Evolutionary conservation across 2,113 vertebrate species (phyloP), one percentile per base, ranked within the genome.

Genomic region (Pterocles burchelli): DNA sequence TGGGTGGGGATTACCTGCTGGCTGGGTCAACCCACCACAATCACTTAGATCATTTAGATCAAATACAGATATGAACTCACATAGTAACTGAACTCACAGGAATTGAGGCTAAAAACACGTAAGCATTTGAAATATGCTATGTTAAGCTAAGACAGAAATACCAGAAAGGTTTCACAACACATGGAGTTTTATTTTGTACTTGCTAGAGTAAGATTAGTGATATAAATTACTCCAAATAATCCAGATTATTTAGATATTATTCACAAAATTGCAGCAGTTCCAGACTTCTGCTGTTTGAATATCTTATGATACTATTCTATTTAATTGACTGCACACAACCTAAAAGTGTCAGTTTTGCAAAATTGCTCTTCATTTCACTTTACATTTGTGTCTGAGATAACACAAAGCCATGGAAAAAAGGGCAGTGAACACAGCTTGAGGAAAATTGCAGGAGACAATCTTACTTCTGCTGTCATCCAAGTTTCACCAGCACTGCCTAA

Each of bases 201-300:
- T 88, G 24, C 28, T 79, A 54, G 34, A 48, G 77, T 74, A 91
- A 58, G 26, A 76, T 74, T 70, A 83, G 31, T 86, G 61, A 22
- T 76, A 41, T 34, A 93, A 92, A 88, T 76, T 3, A 21, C 86
- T 78, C 93, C 87, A 22, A 25, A 21, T 90, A 90, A 92, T 74
- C 67, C 51, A 74, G 70, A 93, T 87, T 96, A 94, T 91, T 94
- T 96, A 85, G 77, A 82, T 89, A 87, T 28, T 58, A 89, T 94
- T 88, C 51, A 94, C 29, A 83, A 75, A 86, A 93, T 79, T 89
- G 11, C 51, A 84, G 67, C 18, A 85, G 29, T 43, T 96, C 90
- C 57, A 91, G 74, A 88, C 48, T 61, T 38, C 28, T 38, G 10
- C 29, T 77, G 52, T 79, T 93, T 87, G 26, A 76, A 67, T 95